phyloP scores from a whole-genome alignment of 2,113 vertebrate genomes.

The Xyliphius kryptos region DNA sequence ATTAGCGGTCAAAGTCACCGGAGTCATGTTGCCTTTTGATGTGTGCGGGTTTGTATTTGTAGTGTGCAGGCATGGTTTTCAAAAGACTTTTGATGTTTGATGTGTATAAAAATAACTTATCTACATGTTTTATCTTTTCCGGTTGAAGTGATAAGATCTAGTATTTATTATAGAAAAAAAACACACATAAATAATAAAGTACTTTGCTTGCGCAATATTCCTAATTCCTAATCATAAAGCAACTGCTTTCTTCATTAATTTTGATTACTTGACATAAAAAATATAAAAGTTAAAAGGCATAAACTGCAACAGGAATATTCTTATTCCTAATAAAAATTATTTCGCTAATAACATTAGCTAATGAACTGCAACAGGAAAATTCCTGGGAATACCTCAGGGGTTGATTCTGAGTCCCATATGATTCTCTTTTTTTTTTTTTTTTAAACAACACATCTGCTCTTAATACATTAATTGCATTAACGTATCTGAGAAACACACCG shows the following conservation, averaged over 20 bases:
- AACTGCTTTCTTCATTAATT: neutral
- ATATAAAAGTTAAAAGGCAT: slow-evolving; percentile 37
- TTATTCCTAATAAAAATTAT: no score
- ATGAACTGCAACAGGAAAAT: slow-evolving; percentile 20
- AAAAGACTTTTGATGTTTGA: neutral
- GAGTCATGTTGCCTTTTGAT: no score
- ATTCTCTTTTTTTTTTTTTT: slow-evolving; percentile 32
- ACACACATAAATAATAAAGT: neutral
- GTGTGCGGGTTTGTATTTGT: no score
- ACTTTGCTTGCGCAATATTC: neutral
- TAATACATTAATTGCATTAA: slow-evolving; percentile 17
- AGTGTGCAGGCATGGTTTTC: slow-evolving; percentile 16
- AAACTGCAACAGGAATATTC: no score
- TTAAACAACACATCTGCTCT: slow-evolving; percentile 20
- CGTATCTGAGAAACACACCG: slow-evolving; percentile 13
- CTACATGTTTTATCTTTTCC: neutral
- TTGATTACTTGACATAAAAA: slow-evolving; percentile 27
- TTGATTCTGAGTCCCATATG: slow-evolving; percentile 23
- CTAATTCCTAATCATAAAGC: slow-evolving; percentile 3
- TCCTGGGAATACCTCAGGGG: slow-evolving; percentile 24
- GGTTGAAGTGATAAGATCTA: neutral
- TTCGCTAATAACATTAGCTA: no score
- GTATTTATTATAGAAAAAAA: neutral
- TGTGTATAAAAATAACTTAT: neutral
- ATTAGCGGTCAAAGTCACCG: no score